A percentile compares a stretch with the other conserved stretches of the same genome.
phyloP scores from a whole-genome alignment of 2,888 invertebrate species.

The Diadromus collaris region DNA sequence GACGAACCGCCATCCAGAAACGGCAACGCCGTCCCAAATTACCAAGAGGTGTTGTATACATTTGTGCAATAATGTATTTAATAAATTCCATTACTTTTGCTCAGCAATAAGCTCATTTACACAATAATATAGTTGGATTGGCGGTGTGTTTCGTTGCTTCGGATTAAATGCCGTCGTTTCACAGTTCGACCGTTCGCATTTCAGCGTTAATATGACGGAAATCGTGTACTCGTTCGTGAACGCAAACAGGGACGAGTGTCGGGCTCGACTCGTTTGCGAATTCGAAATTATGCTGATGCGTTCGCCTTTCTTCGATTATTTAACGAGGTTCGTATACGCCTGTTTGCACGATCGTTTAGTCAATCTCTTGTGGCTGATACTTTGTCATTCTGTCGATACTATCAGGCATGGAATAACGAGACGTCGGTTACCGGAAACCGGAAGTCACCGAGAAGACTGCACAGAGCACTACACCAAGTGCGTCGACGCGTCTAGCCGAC shows the following conservation, averaged over 20 bases:
- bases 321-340: constrained; percentile 44
- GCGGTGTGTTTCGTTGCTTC: constrained; percentile 2
- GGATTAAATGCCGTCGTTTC: constrained; percentile 1
- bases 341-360: background rate
- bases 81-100: background rate
- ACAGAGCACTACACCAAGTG: constrained; percentile 42
- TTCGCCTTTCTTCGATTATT: constrained; percentile 50
- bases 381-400: background rate
- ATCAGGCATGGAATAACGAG: constrained; percentile 29
- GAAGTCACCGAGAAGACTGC: constrained; percentile 35
- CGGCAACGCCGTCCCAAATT: background rate
- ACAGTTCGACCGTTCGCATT: constrained; percentile 5
- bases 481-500: constrained; percentile 8
- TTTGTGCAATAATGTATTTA: constrained; percentile 14
- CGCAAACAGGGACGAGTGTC: constrained; percentile 58
- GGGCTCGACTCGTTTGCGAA: constrained; percentile 58
- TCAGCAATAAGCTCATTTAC: constrained; percentile 1
- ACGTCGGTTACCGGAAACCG: constrained; percentile 12
- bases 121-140: background rate
- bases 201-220: constrained; percentile 58
- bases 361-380: background rate
- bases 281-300: constrained; percentile 47
- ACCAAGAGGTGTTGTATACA: constrained; percentile 25
- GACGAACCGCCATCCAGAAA: background rate
- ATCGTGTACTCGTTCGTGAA: constrained; percentile 58